Percentiles rank a stretch among this genome's conserved stretches.
Conservation (phyloP, 2,888 invertebrate species). For the Drosophila antonietae region DNA sequence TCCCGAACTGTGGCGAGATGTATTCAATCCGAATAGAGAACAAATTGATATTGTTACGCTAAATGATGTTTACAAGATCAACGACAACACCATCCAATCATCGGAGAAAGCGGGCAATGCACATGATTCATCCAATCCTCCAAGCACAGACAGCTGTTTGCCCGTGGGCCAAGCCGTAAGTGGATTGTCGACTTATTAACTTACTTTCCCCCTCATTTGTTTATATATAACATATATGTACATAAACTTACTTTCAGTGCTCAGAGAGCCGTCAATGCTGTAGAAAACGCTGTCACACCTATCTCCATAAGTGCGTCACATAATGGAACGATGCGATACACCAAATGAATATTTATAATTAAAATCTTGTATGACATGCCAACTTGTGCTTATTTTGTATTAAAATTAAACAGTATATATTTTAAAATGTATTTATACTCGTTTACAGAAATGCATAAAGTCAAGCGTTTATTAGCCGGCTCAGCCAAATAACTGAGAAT, state of each 20-base stretch:
- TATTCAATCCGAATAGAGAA: neutral
- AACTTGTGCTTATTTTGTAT: neutral
- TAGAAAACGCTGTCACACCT: conserved; percentile 79
- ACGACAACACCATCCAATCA: conserved; percentile 6
- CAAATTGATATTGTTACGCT: conserved; percentile 16
- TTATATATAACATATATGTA: conserved; percentile 6
- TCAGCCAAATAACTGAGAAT: too few relatives aligned
- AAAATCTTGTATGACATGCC: neutral
- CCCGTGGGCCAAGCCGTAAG: conserved; percentile 49
- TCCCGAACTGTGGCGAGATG: neutral
- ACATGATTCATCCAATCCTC: neutral
- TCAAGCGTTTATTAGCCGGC: too few relatives aligned
- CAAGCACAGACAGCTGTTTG: conserved; percentile 16
- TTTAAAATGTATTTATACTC: neutral
- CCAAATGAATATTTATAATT: neutral
- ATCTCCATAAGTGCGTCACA: conserved; percentile 82
- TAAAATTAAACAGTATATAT: conserved; percentile 18
- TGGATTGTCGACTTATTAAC: neutral
- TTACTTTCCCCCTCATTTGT: conserved; percentile 18
- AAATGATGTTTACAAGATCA: conserved; percentile 7
- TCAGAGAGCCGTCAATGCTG: conserved; percentile 78
- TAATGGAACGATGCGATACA: conserved; percentile 27
- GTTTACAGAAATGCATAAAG: too few relatives aligned
- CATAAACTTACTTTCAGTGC: conserved; percentile 65
- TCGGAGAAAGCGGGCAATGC: conserved; percentile 36